Evolutionary conservation across 1,140 invertebrate genomes (phyloP).

Genomic region (Sesamia nonagrioides): DNA sequence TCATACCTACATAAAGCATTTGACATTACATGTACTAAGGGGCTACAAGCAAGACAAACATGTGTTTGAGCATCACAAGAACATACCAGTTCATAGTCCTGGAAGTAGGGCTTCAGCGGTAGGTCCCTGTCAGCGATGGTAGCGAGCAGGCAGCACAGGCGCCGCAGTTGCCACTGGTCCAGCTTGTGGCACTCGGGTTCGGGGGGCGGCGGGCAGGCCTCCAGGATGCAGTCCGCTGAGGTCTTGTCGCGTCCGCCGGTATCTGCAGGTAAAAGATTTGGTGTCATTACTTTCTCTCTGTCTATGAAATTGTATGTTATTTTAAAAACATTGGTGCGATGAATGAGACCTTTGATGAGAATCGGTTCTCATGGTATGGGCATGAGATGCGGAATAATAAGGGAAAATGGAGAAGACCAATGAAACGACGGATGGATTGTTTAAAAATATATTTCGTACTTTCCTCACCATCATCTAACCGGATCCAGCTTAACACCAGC

Average conservation of each 20-base stretch:
- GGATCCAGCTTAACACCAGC: no score
- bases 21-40: no score
- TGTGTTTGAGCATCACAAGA: background rate
- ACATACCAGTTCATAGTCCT: conserved; percentile 91
- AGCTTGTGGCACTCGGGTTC: conserved; percentile 86
- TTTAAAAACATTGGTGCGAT: no score
- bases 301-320: background rate
- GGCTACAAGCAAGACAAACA: no score
- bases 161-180: conserved; percentile 88
- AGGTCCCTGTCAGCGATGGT: conserved; percentile 90
- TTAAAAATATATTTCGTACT: no score
- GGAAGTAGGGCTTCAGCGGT: conserved; percentile 91
- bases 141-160: conserved; percentile 89
- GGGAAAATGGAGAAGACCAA: no score
- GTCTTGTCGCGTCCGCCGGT: conserved; percentile 68
- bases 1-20: no score
- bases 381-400: no score
- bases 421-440: no score
- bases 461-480: no score
- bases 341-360: no score
- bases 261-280: conserved; percentile 53
- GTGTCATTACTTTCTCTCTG: background rate
- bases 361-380: no score
- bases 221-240: conserved; percentile 84
- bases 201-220: conserved; percentile 79